Conservation (phyloP, 2,888 invertebrate species). For the Sarcophaga variegata region DNA sequence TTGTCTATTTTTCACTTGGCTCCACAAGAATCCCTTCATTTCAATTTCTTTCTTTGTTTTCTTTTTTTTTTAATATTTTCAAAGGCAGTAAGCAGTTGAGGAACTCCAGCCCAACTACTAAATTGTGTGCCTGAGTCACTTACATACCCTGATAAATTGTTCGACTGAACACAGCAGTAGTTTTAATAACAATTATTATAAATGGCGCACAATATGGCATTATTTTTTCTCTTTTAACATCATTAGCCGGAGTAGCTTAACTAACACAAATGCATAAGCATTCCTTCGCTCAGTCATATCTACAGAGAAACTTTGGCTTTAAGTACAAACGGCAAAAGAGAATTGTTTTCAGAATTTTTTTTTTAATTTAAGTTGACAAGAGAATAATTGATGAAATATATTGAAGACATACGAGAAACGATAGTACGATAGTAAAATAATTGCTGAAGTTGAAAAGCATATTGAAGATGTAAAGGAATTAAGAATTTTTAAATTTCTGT, state of each 20-base stretch:
- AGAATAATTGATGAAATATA: not conserved
- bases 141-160: not conserved
- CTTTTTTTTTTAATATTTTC: not conserved
- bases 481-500: too few species aligned
- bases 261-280: not conserved
- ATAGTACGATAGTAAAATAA: not conserved
- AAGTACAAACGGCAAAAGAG: too few species aligned
- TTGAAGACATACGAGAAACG: not conserved
- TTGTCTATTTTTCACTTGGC: not conserved
- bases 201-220: slow-evolving; percentile 52
- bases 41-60: not conserved
- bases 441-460: too few species aligned
- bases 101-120: too few species aligned
- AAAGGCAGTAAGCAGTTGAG: not conserved
- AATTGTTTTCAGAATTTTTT: too few species aligned
- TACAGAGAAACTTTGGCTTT: not conserved
- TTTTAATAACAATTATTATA: slow-evolving; percentile 63
- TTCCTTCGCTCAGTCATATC: not conserved
- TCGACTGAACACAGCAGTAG: slow-evolving; percentile 8
- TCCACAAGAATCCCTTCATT: not conserved
- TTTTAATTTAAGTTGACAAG: too few species aligned
- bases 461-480: too few species aligned
- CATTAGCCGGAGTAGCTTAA: slow-evolving; percentile 43
- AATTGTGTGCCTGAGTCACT: not conserved
- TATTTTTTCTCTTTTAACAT: slow-evolving; percentile 38